Evolutionary conservation across 1,140 invertebrate genomes (phyloP), one percentile per base, ranked within the genome.

Genomic region (Drosophila leontia): DNA sequence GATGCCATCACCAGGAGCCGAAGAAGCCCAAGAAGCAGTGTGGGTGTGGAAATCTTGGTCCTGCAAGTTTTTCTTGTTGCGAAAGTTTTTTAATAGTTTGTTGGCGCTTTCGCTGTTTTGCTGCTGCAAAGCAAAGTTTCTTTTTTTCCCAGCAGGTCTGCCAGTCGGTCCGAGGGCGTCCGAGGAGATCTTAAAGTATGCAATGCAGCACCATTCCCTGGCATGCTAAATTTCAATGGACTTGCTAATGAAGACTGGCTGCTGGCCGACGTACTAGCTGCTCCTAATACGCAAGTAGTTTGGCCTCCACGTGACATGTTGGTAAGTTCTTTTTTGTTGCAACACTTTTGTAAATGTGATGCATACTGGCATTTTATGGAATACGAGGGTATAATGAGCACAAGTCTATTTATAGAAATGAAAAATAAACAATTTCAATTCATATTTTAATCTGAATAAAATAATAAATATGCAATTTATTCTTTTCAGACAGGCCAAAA

Each of bases 81-180:
- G 35, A 87, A 87, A 87, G 80, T 87, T 87, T 87, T 56, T 87
- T 87, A 87, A 87, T 87, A 87, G 84, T 87, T 87, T 87, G 84
- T 87, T 87, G 84, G 84, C 84, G 84, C 84, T 87, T 87, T 87
- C 84, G 84, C 84, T 87, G 84, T 90, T 87, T 87, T 87, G 81
- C 85, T 56, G 53, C 53, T 75, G 80, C 75, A 78, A 78, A 75
- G 68, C 63, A 78, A 87, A 90, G 61, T 87, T 87, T 80, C 69
- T 60, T 60, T 70, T 70, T 80, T 65, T 67, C 51, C 35, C 11
- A 50, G 19, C 50, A 42, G 42, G 17, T 41, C 56, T 9, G 50
- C 17, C 17, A 5, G 23, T 58, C 29, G 29, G 42, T 56, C 47
- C 51, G 57, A 34, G 19, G 23, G 32, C 56, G 58, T 71, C 50